Percentiles rank a stretch among this genome's conserved stretches.
Conservation (phyloP, 2,113 vertebrate genomes). For the Dendropsophus ebraccatus region DNA sequence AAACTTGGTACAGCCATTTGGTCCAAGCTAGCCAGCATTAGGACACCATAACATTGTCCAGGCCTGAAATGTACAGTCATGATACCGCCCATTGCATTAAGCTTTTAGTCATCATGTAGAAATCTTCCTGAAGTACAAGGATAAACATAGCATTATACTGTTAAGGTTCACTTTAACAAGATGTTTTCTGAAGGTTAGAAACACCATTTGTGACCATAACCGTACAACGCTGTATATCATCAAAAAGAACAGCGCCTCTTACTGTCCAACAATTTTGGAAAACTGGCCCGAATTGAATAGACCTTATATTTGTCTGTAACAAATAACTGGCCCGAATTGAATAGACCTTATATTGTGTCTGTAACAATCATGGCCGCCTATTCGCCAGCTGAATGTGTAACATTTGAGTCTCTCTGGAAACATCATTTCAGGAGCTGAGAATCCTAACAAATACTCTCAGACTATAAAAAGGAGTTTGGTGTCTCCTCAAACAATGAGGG, state of each 20-base stretch:
- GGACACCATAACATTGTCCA: too few relatives aligned
- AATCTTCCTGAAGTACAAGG: background rate
- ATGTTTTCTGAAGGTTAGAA: too few relatives aligned
- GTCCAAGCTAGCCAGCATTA: too few relatives aligned
- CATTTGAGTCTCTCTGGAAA: constrained; percentile 39
- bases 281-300: too few relatives aligned
- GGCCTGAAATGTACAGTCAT: too few relatives aligned
- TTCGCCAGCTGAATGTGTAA: background rate
- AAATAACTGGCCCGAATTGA: background rate
- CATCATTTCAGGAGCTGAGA: constrained; percentile 24
- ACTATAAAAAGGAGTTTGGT: constrained; percentile 18
- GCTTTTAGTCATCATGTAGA: too few relatives aligned
- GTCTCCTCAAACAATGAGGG: constrained; percentile 22
- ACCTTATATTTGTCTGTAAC: background rate
- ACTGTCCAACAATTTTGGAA: background rate
- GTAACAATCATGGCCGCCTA: background rate
- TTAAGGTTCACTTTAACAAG: too few relatives aligned
- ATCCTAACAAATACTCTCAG: constrained; percentile 32
- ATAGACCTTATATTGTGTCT: background rate
- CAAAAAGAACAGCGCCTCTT: background rate
- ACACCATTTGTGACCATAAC: background rate
- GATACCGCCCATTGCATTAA: too few relatives aligned
- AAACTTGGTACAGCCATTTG: too few relatives aligned
- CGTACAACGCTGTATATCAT: background rate
- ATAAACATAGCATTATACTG: too few relatives aligned